Conservation (phyloP, 2,797 vertebrate genomes). For the Tympanoctomys barrerae region DNA sequence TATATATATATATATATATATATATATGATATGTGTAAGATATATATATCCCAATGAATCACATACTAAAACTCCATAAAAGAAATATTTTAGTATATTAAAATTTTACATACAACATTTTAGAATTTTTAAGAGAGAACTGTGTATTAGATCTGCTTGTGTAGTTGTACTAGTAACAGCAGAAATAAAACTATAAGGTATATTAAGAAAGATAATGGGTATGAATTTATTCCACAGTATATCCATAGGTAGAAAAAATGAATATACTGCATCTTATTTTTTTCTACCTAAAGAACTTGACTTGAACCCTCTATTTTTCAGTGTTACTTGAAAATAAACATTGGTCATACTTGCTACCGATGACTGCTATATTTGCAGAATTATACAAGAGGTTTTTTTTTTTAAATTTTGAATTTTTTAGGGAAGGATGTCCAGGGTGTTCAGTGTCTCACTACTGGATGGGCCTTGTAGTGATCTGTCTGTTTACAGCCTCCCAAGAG, state of each 20-base stretch:
- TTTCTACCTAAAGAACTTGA: background rate
- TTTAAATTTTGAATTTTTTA: too few species aligned
- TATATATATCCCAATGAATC: background rate
- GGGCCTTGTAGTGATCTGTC: too few species aligned
- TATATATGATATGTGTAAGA: background rate
- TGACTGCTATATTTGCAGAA: background rate
- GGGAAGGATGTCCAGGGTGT: too few species aligned
- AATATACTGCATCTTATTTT: background rate
- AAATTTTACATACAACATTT: background rate
- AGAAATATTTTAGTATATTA: conserved; percentile 31
- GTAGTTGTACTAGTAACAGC: background rate
- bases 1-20: too few species aligned
- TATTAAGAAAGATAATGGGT: background rate
- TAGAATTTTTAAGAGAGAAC: conserved; percentile 1
- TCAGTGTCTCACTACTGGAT: too few species aligned
- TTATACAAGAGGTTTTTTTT: background rate
- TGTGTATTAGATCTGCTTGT: background rate
- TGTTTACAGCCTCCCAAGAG: too few species aligned
- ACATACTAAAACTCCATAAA: background rate
- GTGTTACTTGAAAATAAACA: conserved; percentile 2
- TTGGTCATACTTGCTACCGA: background rate
- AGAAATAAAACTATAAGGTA: background rate
- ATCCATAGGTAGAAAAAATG: background rate
- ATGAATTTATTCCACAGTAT: background rate
- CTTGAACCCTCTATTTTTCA: background rate